phyloP scores from a whole-genome alignment of 2,797 vertebrate species.

The Sardinella longiceps region DNA sequence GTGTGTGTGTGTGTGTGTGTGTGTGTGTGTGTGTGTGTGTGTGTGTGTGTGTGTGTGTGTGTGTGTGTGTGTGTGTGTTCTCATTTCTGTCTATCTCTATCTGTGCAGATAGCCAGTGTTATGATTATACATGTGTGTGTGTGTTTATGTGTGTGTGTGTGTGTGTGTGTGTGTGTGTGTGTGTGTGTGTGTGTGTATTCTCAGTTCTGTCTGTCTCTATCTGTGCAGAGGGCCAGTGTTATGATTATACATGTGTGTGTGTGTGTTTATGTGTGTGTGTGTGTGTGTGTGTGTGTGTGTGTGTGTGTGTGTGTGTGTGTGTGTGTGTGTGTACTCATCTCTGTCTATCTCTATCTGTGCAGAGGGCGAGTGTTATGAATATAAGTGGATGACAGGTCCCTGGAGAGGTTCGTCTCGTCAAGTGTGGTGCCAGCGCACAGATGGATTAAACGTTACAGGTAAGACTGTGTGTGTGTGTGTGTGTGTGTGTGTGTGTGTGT shows the following conservation, averaged over 20 bases:
- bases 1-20: not conserved
- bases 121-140: not conserved
- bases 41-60: not conserved
- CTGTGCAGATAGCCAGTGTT: too few species aligned
- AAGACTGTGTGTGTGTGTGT: constrained; percentile 32
- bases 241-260: not conserved
- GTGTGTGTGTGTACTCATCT: not conserved
- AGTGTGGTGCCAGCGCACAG: constrained; percentile 95
- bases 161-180: not conserved
- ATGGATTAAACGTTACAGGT: constrained; percentile 95
- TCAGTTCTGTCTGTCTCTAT: too few species aligned
- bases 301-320: constrained; percentile 3
- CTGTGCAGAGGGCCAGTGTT: too few species aligned
- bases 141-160: not conserved
- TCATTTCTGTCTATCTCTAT: too few species aligned
- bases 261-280: not conserved
- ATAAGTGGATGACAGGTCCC: constrained; percentile 87
- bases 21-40: not conserved
- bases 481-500: not conserved
- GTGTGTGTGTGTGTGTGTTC: too few species aligned
- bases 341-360: constrained; percentile 34
- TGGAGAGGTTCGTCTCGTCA: constrained; percentile 92
- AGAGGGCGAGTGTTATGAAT: constrained; percentile 93
- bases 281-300: not conserved
- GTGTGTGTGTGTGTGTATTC: too few species aligned